These are phyloP conservation scores for Aplocera efformata DNA, from an alignment of 2,888 invertebrate species.

Conservation along the genomic window DNA sequence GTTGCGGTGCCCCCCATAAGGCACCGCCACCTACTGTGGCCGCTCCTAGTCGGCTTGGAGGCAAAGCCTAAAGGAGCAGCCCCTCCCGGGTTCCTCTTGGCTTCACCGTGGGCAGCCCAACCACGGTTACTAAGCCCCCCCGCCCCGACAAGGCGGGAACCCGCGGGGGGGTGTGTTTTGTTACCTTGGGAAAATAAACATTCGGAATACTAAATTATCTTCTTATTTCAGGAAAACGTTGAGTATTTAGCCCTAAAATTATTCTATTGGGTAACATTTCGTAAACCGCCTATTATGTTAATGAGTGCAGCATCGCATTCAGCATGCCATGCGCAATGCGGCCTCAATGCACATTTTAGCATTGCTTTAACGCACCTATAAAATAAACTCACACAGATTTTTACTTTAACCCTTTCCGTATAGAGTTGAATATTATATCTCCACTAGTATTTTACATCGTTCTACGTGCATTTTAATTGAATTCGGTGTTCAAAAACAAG, in stretches of 20 bases:
- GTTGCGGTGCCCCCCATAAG: no score
- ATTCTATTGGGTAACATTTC: constrained; percentile 18
- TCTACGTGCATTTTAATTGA: constrained; percentile 1
- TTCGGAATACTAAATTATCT: no score
- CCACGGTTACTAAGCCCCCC: no score
- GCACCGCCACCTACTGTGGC: no score
- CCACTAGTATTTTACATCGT: neutral
- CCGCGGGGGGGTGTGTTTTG: no score
- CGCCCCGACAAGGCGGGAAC: no score
- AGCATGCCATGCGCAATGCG: constrained; percentile 37
- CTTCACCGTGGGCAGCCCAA: no score
- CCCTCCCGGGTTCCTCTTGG: no score
- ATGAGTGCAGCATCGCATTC: constrained; percentile 24
- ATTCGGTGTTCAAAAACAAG: constrained; percentile 6
- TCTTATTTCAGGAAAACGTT: no score
- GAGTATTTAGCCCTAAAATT: constrained; percentile 1
- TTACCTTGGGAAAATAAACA: no score
- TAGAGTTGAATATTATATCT: constrained; percentile 2
- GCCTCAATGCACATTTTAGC: constrained; percentile 42
- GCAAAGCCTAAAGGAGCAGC: no score
- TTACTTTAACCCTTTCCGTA: constrained; percentile 11
- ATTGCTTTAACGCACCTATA: constrained; percentile 31
- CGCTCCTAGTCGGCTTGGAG: no score
- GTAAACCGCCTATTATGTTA: constrained; percentile 27
- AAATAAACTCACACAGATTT: constrained; percentile 9